Evolutionary conservation across 2,888 invertebrate species (phyloP).

Genomic region (Pemphredon lugubris): DNA sequence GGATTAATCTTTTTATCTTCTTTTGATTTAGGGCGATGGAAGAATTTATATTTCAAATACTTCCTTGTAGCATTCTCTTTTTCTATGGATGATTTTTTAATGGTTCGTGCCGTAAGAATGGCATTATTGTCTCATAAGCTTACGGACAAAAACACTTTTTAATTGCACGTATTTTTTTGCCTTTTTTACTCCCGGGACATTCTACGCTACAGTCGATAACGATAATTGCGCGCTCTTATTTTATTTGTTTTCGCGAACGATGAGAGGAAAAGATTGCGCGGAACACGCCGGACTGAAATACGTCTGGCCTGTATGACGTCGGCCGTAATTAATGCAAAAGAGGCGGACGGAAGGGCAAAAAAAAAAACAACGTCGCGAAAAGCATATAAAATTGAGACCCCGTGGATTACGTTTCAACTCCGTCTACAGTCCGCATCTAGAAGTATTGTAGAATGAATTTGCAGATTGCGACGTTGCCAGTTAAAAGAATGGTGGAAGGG

Average conservation of each 20-base stretch:
- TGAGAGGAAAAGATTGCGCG: slow-evolving; percentile 10
- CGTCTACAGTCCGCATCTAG: slow-evolving; percentile 33
- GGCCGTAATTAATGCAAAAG: slow-evolving; percentile 45
- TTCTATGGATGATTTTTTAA: no score
- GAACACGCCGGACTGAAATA: slow-evolving; percentile 23
- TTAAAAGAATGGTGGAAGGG: slow-evolving; percentile 5
- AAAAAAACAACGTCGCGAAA: slow-evolving; percentile 22
- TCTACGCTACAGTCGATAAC: slow-evolving; percentile 22
- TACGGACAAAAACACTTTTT: slow-evolving; percentile 26
- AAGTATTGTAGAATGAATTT: slow-evolving; percentile 30
- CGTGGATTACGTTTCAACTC: slow-evolving; percentile 30
- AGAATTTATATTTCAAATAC: no score
- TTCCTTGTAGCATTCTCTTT: no score
- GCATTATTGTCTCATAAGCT: background rate
- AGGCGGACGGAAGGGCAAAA: slow-evolving; percentile 15
- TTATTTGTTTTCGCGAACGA: slow-evolving; percentile 22
- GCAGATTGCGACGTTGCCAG: slow-evolving; percentile 37
- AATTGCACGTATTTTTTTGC: slow-evolving; percentile 4
- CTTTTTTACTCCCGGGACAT: background rate
- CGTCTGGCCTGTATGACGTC: slow-evolving; percentile 35
- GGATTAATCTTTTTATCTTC: no score
- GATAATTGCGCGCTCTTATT: slow-evolving; percentile 32
- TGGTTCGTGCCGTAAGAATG: no score
- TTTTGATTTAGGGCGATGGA: no score
- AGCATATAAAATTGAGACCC: slow-evolving; percentile 43